Evolutionary conservation across 2,797 vertebrate species (phyloP), one percentile per base, ranked within the genome.

Genomic region (Pterois miles): DNA sequence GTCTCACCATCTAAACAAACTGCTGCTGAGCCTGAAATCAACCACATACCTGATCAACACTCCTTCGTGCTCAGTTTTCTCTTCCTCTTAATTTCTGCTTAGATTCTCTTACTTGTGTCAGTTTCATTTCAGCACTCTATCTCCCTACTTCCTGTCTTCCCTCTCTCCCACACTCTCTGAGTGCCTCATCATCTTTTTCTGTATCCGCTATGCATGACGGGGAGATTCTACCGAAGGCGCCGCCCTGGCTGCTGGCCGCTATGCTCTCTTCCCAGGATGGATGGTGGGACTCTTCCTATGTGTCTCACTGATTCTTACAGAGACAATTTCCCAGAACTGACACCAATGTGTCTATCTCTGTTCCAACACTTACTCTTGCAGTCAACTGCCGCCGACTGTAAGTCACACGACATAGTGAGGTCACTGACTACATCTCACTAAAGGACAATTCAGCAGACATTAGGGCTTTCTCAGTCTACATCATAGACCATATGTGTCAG

Each of bases 171-270:
- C 83, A 74, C 80, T 65, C 82, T 54, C 29, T 3, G 27, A 74
- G 48, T 66, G 74, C 78, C 78, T 88, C 80, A 83, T 88, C 89
- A 85, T 92, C 89, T 88, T 80, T 92, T 90, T 89, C 86, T 86
- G 85, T 82, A 89, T 76, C 63, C 1, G 2, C 31, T 76, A 29
- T 65, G 80, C 78, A 57, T 81, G 88, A 80, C 72, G 13, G 85
- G 69, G 82, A 78, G 66, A 86, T 90, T 88, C 73, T 76, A 71
- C 68, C 9, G 2, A 40, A 83, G 91, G 90, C 85, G 89, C 86
- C 92, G 13, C 84, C 71, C 84, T 71, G 90, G 75, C 91, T 84
- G 29, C 81, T 65, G 82, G 59, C 65, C 1, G 31, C 60, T 25
- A 25, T 27, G 62, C 65, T 83, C 64, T 56, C 78, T 65, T 90